phyloP scores from a whole-genome alignment of 1,140 invertebrate species.

The Penaeus vannamei region DNA sequence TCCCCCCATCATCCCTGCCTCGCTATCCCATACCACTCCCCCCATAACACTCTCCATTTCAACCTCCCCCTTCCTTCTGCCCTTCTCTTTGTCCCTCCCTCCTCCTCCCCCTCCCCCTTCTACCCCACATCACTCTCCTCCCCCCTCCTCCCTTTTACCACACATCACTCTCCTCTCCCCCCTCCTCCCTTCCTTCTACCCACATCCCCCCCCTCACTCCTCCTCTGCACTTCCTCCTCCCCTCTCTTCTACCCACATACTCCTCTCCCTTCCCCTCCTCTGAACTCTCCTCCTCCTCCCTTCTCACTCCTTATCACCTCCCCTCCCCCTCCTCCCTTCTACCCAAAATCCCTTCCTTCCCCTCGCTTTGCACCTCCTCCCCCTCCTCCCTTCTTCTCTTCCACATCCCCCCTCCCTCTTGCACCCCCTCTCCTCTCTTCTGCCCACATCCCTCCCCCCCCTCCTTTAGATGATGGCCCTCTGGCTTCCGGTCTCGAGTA shows the following conservation, averaged over 20 bases:
- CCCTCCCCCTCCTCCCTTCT: too few species aligned
- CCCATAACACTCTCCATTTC: neutral
- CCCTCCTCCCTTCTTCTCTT: neutral
- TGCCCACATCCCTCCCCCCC: neutral
- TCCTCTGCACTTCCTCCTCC: neutral
- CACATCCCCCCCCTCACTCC: neutral
- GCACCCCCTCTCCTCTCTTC: neutral
- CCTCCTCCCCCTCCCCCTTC: neutral
- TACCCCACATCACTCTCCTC: neutral
- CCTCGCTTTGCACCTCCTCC: neutral
- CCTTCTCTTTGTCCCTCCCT: neutral
- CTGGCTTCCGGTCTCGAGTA: too few species aligned
- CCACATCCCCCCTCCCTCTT: neutral
- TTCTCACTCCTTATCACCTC: too few species aligned
- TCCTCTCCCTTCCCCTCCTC: neutral
- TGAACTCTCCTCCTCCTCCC: neutral
- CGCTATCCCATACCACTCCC: neutral
- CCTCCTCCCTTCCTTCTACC: neutral
- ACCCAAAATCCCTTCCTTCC: too few species aligned
- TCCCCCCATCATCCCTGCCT: neutral
- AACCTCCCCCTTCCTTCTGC: neutral
- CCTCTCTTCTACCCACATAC: too few species aligned
- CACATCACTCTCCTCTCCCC: neutral
- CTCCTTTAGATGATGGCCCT: neutral
- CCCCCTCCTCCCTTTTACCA: neutral